Base-by-base conservation (phyloP, 2,888 invertebrate species). In the Volucella inflata region DNA sequence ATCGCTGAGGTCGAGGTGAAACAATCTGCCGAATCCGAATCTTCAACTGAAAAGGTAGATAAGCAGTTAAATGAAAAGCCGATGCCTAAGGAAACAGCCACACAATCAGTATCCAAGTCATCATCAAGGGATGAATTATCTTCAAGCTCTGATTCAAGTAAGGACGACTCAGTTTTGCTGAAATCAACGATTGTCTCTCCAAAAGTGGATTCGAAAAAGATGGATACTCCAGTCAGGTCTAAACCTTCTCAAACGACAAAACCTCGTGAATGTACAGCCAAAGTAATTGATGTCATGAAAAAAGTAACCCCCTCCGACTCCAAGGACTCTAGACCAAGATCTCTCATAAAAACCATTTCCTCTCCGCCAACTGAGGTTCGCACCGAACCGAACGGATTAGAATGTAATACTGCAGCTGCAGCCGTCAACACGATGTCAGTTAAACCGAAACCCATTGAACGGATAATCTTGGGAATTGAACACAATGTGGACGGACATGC, bases 391-490 rank as follows among this genome's bases (percentile, higher is more conserved):
- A 87, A 79, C 59, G 87, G 87, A 75, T 74, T 77, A 60, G 87
- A 87, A 50, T 71, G 74, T 9, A 62, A 42, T 38, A 40, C 72
- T 12, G 40, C 84, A 68, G 67, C 70, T 75, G 75, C 59, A 60
- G 38, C 77, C 65, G 70, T 59, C 83, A 70, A n/a, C 70, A 50
- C 3, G 17, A 38, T 16, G 6, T 10, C 72, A 55, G 36, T 50
- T 51, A 78, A 87, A 74, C 88, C 90, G 44, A 89, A 90, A 84
- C 91, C 91, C 12, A 84, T 92, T 71, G 92, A 92, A 88, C 91
- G 92, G 70, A 91, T 92, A 76, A 92, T 92, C 82, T 90, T 92
- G 70, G 92, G 92, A 53, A 90, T 91, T 50, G 92, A 90, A 75
- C 89, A 89, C 77, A 85, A 76, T 81, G 55, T 76, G 14, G 62